These are phyloP conservation scores for Columba guinea DNA, from an alignment of 2,797 vertebrate genomes.

Conservation along the genomic window DNA sequence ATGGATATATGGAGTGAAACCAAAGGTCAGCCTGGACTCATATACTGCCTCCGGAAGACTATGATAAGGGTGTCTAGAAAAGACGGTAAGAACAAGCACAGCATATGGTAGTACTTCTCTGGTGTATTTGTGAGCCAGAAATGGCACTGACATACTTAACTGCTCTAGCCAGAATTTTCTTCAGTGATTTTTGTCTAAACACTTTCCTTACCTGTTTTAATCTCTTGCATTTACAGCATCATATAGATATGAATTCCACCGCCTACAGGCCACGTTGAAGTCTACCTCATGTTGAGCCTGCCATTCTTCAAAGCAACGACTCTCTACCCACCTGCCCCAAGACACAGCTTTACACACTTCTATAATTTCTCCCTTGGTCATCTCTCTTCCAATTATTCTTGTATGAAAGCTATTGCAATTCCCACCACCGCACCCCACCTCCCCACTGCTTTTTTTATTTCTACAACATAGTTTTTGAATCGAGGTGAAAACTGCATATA, in stretches of 20 bases:
- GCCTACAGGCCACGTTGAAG: rapidly evolving
- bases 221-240: background rate
- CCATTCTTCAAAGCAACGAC: background rate
- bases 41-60: background rate
- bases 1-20: background rate
- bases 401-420: background rate
- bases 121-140: background rate
- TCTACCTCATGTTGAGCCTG: background rate
- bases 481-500: background rate
- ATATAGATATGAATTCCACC: background rate
- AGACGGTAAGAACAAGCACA: background rate
- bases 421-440: background rate
- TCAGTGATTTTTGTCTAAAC: background rate
- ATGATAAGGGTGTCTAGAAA: background rate
- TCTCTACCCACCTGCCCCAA: background rate
- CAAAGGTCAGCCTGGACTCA: background rate
- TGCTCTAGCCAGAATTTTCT: background rate
- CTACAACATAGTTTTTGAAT: background rate
- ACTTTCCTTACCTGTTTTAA: background rate
- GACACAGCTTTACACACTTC: background rate
- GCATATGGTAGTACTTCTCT: too few relatives aligned
- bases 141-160: background rate
- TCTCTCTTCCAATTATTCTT: background rate
- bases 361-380: background rate
- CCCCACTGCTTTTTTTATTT: background rate